Evolutionary conservation across 2,888 invertebrate genomes (phyloP), one percentile per base, ranked within the genome.

Genomic region (Eupithecia inturbata): DNA sequence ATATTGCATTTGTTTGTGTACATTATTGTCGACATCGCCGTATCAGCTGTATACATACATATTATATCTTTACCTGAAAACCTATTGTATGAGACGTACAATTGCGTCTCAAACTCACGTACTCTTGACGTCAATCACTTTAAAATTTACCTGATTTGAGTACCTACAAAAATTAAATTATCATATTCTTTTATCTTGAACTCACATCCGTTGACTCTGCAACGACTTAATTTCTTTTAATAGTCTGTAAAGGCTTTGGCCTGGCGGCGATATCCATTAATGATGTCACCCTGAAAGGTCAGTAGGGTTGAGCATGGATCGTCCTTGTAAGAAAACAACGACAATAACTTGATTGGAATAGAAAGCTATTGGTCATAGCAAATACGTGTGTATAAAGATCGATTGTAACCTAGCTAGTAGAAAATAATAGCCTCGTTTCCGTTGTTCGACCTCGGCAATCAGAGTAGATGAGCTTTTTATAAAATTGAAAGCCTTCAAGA

Each of bases 401-500:
- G 26, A 57, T 26, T 75, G 57, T 72, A 74, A 60, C 68, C 45
- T 62, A 57, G 57, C 57, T 26, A 26, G 22, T 57, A 57, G 57
- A 26, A 57, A 57, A 57, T 3, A 26, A 57, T 26, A 57, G 14
- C 57, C 89, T 88, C 83, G 89, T 82, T 79, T 85, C 80, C 78
- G 81, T 85, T 87, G 81, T 79, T 79, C 75, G 78, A 81, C 81
- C 83, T 86, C 80, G 45, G 69, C 73, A 70, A 66, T 74, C 49
- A 26, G 26, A 39, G 57, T 79, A 80, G 77, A 80, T 80, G 72
- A 57, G 26, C 78, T 85, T 85, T 83, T 82, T 78, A 75, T 71
- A n/a, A n/a, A n/a, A n/a, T n/a, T n/a, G 63, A 70, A 71, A 73
- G 73, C 72, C 75, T 73, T 76, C 72, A 64, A 71, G 31, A 73